Conservation (phyloP, 2,888 invertebrate genomes). For the Limnephilus lunatus region DNA sequence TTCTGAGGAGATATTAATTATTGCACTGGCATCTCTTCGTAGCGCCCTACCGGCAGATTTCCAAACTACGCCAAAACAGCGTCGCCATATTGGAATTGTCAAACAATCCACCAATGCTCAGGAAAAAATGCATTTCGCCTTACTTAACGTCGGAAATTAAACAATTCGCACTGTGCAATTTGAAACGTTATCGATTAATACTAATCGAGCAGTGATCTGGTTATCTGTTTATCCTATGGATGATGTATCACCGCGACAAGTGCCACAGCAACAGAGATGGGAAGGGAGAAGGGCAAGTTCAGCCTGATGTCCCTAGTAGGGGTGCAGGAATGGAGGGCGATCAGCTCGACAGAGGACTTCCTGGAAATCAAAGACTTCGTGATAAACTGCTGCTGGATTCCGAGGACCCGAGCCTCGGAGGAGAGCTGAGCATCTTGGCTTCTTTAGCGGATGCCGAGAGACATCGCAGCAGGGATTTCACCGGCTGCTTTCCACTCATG, state of each 20-base stretch:
- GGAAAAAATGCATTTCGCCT: conserved; percentile 75
- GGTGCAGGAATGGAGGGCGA: conserved; percentile 14
- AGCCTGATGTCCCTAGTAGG: background rate
- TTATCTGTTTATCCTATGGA: conserved; percentile 40
- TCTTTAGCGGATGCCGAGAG: conserved; percentile 73
- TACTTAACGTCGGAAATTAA: conserved; percentile 18
- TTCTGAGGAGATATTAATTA: background rate
- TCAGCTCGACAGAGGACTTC: background rate
- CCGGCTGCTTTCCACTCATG: conserved; percentile 6
- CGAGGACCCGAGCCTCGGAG: conserved; percentile 74
- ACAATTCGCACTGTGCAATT: background rate
- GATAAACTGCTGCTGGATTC: conserved; percentile 72
- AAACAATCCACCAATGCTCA: conserved; percentile 74
- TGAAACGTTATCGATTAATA: conserved; percentile 11
- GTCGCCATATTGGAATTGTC: conserved; percentile 80
- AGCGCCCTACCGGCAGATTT: conserved; percentile 35
- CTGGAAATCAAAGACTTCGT: conserved; percentile 10
- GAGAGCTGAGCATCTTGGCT: conserved; percentile 74
- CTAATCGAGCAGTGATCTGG: background rate
- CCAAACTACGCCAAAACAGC: conserved; percentile 65
- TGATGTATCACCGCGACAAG: conserved; percentile 52
- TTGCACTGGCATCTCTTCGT: background rate
- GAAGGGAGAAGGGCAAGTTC: conserved; percentile 9
- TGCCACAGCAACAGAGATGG: conserved; percentile 45
- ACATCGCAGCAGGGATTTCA: conserved; percentile 71